Base-by-base conservation (phyloP, 2,797 vertebrate species). In the Orestias chungarensis region DNA sequence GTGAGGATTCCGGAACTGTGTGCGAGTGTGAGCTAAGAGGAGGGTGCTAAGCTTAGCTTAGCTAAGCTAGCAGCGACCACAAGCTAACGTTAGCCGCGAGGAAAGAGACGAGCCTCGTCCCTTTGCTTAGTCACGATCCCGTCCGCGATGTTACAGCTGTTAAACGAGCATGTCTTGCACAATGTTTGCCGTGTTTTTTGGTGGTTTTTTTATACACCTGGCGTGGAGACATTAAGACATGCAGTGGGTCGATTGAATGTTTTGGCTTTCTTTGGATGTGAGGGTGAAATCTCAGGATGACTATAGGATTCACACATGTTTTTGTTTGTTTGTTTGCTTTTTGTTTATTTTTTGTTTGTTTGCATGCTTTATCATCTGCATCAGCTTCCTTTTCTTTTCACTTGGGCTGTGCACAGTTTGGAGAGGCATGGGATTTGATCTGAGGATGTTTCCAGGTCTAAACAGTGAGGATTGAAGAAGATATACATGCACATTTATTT, bases 11-110 rank as follows among this genome's bases (percentile, higher is more conserved):
- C n/a, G n/a, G n/a, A n/a, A n/a, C n/a, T n/a, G n/a, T n/a, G n/a
- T n/a, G n/a, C n/a, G n/a, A n/a, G n/a, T n/a, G n/a, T n/a, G n/a
- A n/a, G 27, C 40, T 29, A 55, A 71, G 49, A 3, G 15, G 69
- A 64, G 80, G 42, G 55, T 79, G 85, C 86, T 84, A 76, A 81
- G 86, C 83, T 88, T n/a, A n/a, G n/a, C n/a, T n/a, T n/a, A n/a
- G n/a, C n/a, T n/a, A n/a, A n/a, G n/a, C n/a, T n/a, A n/a, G n/a
- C n/a, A n/a, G n/a, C 90, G 83, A 82, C 77, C 79, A 76, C 46
- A 18, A 70, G 90, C 90, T 92, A 87, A 87, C 75, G 83, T 82
- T 91, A 90, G 90, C 92, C 74, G 64, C 79, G 44, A 70, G 68
- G 40, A 80, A 81, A 71, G 73, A 73, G 80, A 84, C 82, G 69